Conservation (phyloP, 2,888 invertebrate species). For the Lepidochitona cinerea region DNA sequence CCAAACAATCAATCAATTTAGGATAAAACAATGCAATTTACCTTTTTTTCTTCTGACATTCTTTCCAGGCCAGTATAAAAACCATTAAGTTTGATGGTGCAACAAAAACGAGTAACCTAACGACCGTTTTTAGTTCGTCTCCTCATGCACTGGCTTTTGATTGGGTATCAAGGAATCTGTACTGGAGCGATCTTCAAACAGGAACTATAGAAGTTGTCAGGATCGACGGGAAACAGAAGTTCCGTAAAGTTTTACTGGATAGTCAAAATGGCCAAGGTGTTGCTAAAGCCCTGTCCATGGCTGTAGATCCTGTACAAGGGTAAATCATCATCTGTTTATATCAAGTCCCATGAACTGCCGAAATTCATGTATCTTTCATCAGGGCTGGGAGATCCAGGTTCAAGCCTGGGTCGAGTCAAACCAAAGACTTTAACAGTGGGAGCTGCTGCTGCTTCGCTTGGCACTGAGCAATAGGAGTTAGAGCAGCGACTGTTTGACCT, state of each 20-base stretch:
- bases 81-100: background rate
- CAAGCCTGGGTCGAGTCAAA: too few relatives aligned
- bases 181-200: constrained; percentile 84
- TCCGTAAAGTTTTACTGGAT: constrained; percentile 87
- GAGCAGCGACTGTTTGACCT: too few relatives aligned
- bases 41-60: too few relatives aligned
- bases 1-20: too few relatives aligned
- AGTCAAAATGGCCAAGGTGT: constrained; percentile 93
- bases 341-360: too few relatives aligned
- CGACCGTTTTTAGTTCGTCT: constrained; percentile 77
- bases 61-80: background rate
- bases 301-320: constrained; percentile 93
- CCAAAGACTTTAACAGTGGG: too few relatives aligned
- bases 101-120: constrained; percentile 72
- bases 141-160: constrained; percentile 95
- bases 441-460: too few relatives aligned
- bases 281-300: constrained; percentile 88
- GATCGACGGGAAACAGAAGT: constrained; percentile 84
- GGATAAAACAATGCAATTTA: too few relatives aligned
- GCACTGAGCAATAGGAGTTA: too few relatives aligned
- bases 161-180: constrained; percentile 96
- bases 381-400: too few relatives aligned
- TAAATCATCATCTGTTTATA: constrained; percentile 69
- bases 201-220: constrained; percentile 84
- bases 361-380: too few relatives aligned